phyloP scores from a whole-genome alignment of 1,140 invertebrate species.

The Epicauta chinensis region DNA sequence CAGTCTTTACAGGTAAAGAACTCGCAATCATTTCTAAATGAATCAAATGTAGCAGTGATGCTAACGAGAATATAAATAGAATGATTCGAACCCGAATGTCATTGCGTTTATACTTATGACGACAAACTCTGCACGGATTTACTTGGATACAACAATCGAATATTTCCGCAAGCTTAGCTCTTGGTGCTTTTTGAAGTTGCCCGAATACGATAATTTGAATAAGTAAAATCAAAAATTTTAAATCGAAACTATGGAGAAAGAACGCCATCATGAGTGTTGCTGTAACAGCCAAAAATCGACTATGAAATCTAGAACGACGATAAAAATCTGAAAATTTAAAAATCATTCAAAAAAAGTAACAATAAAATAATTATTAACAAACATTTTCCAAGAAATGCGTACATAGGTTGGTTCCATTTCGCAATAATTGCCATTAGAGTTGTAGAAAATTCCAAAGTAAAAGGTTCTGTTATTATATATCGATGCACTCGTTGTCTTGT shows the following conservation, averaged over 20 bases:
- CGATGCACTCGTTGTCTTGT: conserved; percentile 29
- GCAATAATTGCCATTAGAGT: conserved; percentile 83
- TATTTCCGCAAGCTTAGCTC: conserved; percentile 63
- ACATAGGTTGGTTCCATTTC: conserved; percentile 96
- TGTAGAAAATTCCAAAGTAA: conserved; percentile 79
- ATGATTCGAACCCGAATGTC: conserved; percentile 54
- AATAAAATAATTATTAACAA: conserved; percentile 40
- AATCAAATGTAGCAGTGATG: conserved; percentile 75
- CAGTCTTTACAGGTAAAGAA: conserved; percentile 58
- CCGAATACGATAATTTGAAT: conserved; percentile 86
- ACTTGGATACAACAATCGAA: conserved; percentile 78
- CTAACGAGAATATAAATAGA: conserved; percentile 70
- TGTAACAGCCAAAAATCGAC: conserved; percentile 72
- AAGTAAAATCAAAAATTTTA: conserved; percentile 84
- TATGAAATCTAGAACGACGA: conserved; percentile 60
- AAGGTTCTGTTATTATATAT: conserved; percentile 62
- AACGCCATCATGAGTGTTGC: conserved; percentile 84
- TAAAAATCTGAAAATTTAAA: conserved; percentile 74
- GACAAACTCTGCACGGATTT: conserved; percentile 63
- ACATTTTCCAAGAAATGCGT: conserved; percentile 90
- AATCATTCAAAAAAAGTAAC: too few relatives aligned
- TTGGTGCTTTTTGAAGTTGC: conserved; percentile 78
- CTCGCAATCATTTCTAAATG: conserved; percentile 89
- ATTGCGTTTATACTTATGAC: conserved; percentile 50
- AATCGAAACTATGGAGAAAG: conserved; percentile 86